phyloP scores from a whole-genome alignment of 2,797 vertebrate genomes.

The Sternotherus odoratus region DNA sequence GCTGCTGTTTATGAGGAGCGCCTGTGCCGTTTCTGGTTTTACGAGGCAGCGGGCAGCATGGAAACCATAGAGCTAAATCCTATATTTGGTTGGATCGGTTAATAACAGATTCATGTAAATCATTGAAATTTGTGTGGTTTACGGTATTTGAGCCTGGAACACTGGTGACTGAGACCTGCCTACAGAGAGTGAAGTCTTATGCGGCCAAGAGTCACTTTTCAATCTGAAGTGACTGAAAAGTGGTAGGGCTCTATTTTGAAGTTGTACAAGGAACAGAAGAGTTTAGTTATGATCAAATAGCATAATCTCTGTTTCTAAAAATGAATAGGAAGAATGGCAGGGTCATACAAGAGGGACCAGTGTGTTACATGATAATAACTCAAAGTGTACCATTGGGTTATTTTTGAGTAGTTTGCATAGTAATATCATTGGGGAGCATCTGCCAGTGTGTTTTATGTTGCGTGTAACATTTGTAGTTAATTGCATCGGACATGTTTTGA shows the following conservation, averaged over 20 bases:
- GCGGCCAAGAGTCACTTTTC: not conserved
- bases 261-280: not conserved
- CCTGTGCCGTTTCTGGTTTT: conserved; percentile 14
- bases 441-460: not conserved
- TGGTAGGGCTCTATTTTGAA: not conserved
- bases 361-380: not conserved
- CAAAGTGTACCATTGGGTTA: not conserved
- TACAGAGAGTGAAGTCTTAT: not conserved
- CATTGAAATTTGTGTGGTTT: not conserved
- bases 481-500: conserved; percentile 49
- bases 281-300: not conserved
- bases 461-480: conserved; percentile 25
- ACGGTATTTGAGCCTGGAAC: not conserved
- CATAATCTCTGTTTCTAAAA: not conserved
- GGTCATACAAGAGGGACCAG: not conserved
- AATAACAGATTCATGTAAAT: not conserved
- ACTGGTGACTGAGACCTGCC: not conserved
- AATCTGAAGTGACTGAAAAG: not conserved
- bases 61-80: conserved; percentile 27
- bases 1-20: not conserved
- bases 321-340: not conserved
- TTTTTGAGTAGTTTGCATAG: not conserved
- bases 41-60: conserved; percentile 69
- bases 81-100: not conserved
- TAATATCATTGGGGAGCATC: not conserved